Evolutionary conservation across 2,888 invertebrate species (phyloP).

Genomic region (Anagyrus pseudococci): DNA sequence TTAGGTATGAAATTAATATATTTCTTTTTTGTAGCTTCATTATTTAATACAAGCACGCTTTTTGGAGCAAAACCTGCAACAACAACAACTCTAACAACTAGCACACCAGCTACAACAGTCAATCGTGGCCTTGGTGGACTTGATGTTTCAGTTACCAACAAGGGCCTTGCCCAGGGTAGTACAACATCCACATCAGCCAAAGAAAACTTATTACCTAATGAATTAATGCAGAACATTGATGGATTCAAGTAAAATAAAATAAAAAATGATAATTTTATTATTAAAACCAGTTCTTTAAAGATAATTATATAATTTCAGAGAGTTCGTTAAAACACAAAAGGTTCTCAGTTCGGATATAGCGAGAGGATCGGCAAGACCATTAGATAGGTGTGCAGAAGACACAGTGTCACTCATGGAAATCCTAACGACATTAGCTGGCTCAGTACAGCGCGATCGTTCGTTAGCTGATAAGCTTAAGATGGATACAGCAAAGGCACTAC

Average conservation of each 20-base stretch:
- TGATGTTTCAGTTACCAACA: conserved; percentile 64
- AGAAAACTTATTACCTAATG: conserved; percentile 76
- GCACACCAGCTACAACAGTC: conserved; percentile 55
- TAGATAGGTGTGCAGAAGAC: conserved; percentile 70
- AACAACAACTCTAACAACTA: conserved; percentile 45
- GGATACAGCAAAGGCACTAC: conserved; percentile 76
- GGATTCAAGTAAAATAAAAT: conserved; percentile 72
- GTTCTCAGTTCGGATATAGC: conserved; percentile 81
- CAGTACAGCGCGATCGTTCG: conserved; percentile 69
- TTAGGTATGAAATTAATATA: background rate
- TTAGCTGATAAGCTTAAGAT: conserved; percentile 71
- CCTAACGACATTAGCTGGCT: conserved; percentile 69
- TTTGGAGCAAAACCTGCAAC: conserved; percentile 50
- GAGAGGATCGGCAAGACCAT: conserved; percentile 70
- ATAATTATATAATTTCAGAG: conserved; percentile 56
- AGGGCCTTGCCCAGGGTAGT: conserved; percentile 59
- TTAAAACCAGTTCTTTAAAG: background rate
- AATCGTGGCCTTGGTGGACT: conserved; percentile 75
- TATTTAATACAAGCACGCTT: conserved; percentile 50
- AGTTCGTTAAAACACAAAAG: conserved; percentile 87
- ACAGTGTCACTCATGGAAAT: conserved; percentile 68
- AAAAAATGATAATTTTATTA: conserved; percentile 5
- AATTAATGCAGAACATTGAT: conserved; percentile 79
- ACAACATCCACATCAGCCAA: conserved; percentile 66
- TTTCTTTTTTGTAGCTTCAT: conserved; percentile 38